A percentile compares a stretch with the other conserved stretches of the same genome.
phyloP scores from a whole-genome alignment of 2,113 vertebrate species.

The Cyanistes caeruleus region DNA sequence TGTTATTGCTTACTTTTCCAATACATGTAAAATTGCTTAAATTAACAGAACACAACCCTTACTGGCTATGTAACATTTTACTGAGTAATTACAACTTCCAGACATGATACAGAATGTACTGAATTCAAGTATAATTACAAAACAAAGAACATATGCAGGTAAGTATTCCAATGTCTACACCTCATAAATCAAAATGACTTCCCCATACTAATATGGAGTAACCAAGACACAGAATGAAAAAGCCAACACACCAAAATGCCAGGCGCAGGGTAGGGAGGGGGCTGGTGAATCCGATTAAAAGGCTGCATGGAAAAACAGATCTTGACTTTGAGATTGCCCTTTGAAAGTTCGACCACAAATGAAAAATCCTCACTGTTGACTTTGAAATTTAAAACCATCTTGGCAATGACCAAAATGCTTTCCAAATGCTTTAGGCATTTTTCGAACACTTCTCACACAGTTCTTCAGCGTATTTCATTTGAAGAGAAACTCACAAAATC shows the following conservation, averaged over 20 bases:
- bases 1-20: background rate
- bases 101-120: background rate
- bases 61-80: slow-evolving; percentile 26
- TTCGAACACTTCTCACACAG: background rate
- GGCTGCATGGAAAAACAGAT: background rate
- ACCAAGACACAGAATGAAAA: background rate
- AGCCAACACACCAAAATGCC: background rate
- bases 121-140: slow-evolving; percentile 6
- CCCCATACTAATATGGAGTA: background rate
- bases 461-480: background rate
- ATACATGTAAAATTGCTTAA: background rate
- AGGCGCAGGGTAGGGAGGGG: accelerated
- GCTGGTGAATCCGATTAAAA: background rate
- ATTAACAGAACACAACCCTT: slow-evolving; percentile 33
- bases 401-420: background rate
- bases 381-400: background rate
- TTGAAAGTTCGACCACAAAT: background rate
- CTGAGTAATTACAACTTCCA: slow-evolving; percentile 40
- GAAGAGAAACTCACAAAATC: background rate
- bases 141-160: background rate
- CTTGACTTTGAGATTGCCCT: background rate
- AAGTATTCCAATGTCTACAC: background rate
- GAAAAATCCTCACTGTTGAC: background rate
- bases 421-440: background rate
- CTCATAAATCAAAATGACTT: background rate